A percentile compares a stretch with the other conserved stretches of the same genome.
Conservation (phyloP, 2,797 vertebrate species). For the Fistularia tabacaria region DNA sequence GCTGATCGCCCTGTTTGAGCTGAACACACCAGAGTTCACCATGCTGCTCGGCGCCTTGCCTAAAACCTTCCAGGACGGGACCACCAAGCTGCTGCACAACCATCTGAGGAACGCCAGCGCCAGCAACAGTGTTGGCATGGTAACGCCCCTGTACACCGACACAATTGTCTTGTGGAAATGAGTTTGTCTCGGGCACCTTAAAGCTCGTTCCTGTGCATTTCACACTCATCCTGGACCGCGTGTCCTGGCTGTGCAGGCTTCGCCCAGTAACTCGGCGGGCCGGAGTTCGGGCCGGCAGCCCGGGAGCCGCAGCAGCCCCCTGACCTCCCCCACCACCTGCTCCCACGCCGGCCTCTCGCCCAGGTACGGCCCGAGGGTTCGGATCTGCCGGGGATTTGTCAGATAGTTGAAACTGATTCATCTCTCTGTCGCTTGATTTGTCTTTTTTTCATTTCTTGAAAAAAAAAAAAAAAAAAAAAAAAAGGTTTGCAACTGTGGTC, state of each 20-base stretch:
- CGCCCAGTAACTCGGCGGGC: constrained; percentile 84
- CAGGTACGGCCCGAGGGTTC: constrained; percentile 69
- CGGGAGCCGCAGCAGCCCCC: constrained; percentile 87
- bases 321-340: constrained; percentile 92
- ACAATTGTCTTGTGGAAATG: neutral
- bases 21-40: constrained; percentile 96
- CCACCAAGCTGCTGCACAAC: constrained; percentile 93
- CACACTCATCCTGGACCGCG: too few relatives aligned
- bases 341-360: constrained; percentile 89
- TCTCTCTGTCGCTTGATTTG: too few relatives aligned
- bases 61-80: constrained; percentile 97
- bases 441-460: too few relatives aligned
- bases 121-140: constrained; percentile 65
- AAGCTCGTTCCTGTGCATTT: too few relatives aligned
- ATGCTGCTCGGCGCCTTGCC: constrained; percentile 95
- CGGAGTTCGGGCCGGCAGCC: constrained; percentile 83
- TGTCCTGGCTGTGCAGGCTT: constrained; percentile 68
- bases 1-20: constrained; percentile 91
- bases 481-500: too few relatives aligned
- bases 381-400: too few relatives aligned
- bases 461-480: too few relatives aligned
- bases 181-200: too few relatives aligned
- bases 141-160: constrained; percentile 14
- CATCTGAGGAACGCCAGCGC: constrained; percentile 92
- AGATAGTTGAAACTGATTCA: too few relatives aligned